Conservation (phyloP, 2,888 invertebrate species). For the Chrysotoxum bicinctum region DNA sequence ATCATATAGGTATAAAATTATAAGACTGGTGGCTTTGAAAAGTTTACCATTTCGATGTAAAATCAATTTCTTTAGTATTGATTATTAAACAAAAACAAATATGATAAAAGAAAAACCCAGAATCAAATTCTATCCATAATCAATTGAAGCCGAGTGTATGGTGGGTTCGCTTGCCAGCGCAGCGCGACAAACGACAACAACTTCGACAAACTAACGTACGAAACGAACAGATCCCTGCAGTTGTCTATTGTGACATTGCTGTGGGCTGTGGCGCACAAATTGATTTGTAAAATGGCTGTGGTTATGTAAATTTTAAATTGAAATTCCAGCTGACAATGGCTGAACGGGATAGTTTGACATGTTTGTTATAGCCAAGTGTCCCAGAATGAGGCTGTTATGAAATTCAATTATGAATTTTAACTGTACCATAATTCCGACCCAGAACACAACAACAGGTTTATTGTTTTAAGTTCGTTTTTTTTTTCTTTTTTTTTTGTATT, state of each 20-base stretch:
- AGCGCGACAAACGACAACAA: slow-evolving; percentile 46
- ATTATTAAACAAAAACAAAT: too few species aligned
- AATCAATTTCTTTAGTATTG: too few species aligned
- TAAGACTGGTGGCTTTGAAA: too few species aligned
- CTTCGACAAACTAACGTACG: slow-evolving; percentile 7
- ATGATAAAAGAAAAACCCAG: too few species aligned
- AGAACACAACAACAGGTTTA: slow-evolving; percentile 45
- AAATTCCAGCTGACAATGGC: slow-evolving; percentile 71
- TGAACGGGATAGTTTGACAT: slow-evolving; percentile 69
- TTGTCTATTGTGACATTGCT: slow-evolving; percentile 69
- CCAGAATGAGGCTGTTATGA: slow-evolving; percentile 65
- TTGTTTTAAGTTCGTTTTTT: slow-evolving; percentile 36
- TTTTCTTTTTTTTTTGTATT: slow-evolving; percentile 32
- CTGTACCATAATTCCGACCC: slow-evolving; percentile 58
- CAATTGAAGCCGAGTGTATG: not conserved
- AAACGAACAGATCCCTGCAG: slow-evolving; percentile 50
- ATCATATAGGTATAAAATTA: too few species aligned
- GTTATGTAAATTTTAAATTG: slow-evolving; percentile 73
- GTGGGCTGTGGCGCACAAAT: slow-evolving; percentile 64
- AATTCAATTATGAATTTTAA: slow-evolving; percentile 72
- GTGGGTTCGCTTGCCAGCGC: slow-evolving; percentile 17
- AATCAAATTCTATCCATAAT: not conserved
- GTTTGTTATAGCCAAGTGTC: slow-evolving; percentile 44
- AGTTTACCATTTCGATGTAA: too few species aligned
- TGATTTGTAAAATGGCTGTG: slow-evolving; percentile 72